Base-by-base conservation (phyloP, 2,888 invertebrate genomes). In the Diarsia mendica region DNA sequence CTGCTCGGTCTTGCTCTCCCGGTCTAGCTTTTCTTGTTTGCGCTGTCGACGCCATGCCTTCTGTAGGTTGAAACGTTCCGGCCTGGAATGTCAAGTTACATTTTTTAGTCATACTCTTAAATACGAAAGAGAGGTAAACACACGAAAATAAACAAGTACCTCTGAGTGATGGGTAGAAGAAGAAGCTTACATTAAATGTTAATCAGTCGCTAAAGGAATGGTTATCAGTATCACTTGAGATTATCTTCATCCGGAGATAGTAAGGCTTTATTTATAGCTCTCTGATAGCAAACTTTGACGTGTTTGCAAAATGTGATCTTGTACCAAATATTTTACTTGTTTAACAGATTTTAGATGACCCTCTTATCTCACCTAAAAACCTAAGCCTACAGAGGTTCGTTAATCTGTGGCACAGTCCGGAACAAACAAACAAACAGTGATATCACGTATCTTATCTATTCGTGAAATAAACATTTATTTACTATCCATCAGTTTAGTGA, bases 51-150 rank as follows among this genome's bases (percentile, higher is more conserved):
- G 95, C 93, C 97, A 95, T 5, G 97, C 97, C 67, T 96, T 95
- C 83, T 97, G 97, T 58, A 97, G 92, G 90, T 97, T 97, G 89
- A 97, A 97, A 70, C 97, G 95, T 75, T 97, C 97, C 1, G 97
- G 97, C 64, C 97, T 97, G 89, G 13, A 79, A 75, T 20, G 13
- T 58, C 10, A 67, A 44, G 9, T 1, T 13, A 68, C 6, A 13
- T 13, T 28, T 3, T n/a, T 28, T 1, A 63, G 10, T 23, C 18
- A 23, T 28, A 55, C 1, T 55, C 2, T 15, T 51, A 2, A 8
- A 8, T 39, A 8, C 20, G 49, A 20, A 66, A 3, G 33, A 9
- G 18, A 20, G 6, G 55, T 6, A 23, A 23, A 23, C 11, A 55
- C 11, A 11, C 28, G 28, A 28, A 28, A 28, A 28, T 1, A 28